Evolutionary conservation across 2,113 vertebrate genomes (phyloP).

Genomic region (Tupaia tana): DNA sequence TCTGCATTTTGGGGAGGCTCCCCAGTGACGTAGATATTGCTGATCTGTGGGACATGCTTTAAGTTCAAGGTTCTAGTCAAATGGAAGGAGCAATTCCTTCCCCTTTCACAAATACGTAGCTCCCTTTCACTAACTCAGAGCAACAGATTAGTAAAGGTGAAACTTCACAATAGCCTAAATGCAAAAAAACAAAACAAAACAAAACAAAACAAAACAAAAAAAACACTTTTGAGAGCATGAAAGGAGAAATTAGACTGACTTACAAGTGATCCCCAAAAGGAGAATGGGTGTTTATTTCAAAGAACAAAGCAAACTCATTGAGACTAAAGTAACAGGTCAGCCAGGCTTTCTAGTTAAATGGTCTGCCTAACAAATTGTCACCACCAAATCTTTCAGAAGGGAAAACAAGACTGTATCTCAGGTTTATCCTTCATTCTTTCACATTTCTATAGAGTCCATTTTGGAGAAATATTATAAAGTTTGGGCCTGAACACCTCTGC

Average conservation of each 20-base stretch:
- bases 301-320: background rate
- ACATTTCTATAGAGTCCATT: background rate
- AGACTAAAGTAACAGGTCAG: background rate
- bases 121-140: background rate
- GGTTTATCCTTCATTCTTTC: background rate
- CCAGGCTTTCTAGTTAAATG: background rate
- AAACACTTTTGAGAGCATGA: background rate
- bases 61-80: background rate
- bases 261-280: background rate
- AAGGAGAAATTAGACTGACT: background rate
- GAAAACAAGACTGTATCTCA: background rate
- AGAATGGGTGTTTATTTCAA: background rate
- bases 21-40: background rate
- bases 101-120: background rate
- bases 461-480: background rate
- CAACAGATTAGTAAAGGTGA: background rate
- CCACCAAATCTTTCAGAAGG: background rate
- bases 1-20: background rate
- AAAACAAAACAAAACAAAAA: no score
- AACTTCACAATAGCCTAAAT: background rate
- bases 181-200: no score
- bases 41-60: background rate
- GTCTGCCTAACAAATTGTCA: background rate
- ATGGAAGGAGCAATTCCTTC: background rate
- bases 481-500: background rate